Evolutionary conservation across 1,140 invertebrate species (phyloP).

Genomic region (Eufriesea mexicana): DNA sequence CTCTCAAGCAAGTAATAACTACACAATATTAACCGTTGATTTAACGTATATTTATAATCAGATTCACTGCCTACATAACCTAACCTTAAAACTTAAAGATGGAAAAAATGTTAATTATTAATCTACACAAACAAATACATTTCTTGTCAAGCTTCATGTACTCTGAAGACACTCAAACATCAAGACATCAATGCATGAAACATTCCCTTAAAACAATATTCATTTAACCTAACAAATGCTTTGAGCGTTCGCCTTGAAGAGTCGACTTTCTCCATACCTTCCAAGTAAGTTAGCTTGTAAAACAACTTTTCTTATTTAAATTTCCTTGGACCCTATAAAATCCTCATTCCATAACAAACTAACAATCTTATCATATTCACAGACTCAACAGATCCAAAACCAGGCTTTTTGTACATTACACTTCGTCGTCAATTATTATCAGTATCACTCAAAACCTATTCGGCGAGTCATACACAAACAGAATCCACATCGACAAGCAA

Average conservation of each 20-base stretch:
- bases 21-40: too few relatives aligned
- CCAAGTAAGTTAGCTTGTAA: neutral
- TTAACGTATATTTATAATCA: too few relatives aligned
- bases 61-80: too few relatives aligned
- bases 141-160: too few relatives aligned
- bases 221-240: neutral
- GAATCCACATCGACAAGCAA: neutral
- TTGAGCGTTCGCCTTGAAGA: neutral
- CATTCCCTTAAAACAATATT: neutral
- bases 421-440: neutral
- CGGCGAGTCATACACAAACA: too few relatives aligned
- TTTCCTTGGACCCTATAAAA: neutral
- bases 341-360: too few relatives aligned
- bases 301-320: rapidly evolving
- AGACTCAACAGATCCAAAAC: neutral
- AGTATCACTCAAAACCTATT: neutral
- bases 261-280: neutral
- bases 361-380: neutral
- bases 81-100: too few relatives aligned
- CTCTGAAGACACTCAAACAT: too few relatives aligned
- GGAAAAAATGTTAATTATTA: too few relatives aligned
- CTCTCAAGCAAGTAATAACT: neutral
- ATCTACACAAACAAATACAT: too few relatives aligned
- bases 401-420: neutral
- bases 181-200: too few relatives aligned